phyloP scores from a whole-genome alignment of 2,113 vertebrate species.

The Hippocampus barbouri region DNA sequence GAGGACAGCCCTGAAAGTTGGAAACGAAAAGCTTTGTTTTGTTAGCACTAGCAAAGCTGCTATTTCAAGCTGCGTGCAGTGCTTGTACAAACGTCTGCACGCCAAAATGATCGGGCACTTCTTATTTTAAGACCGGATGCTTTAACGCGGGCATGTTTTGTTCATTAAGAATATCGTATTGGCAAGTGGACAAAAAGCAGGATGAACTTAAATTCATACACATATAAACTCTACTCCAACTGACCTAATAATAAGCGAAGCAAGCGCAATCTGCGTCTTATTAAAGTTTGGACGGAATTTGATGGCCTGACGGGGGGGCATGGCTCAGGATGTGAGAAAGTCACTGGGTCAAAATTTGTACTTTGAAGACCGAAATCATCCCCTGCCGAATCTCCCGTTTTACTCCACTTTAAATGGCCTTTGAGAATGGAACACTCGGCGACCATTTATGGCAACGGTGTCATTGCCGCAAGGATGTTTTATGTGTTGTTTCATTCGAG shows the following conservation, averaged over 20 bases:
- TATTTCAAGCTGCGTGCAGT: background rate
- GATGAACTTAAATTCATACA: no score
- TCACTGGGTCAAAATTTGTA: background rate
- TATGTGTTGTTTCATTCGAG: slow-evolving; percentile 15
- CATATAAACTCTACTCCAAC: no score
- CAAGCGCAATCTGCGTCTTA: background rate
- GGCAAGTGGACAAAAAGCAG: no score
- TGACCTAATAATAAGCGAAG: no score
- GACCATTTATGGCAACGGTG: background rate
- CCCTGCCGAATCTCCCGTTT: background rate
- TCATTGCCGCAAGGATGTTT: background rate
- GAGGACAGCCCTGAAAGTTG: background rate
- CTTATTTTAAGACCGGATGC: background rate
- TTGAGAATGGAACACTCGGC: background rate
- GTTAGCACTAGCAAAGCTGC: background rate
- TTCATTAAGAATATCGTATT: no score
- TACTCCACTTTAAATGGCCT: background rate
- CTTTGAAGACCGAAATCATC: background rate
- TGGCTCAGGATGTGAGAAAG: background rate
- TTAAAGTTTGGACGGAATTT: background rate
- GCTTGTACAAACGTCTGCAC: background rate
- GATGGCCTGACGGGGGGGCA: background rate
- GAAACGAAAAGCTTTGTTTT: background rate
- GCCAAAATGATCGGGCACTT: background rate
- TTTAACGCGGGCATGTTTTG: background rate